Evolutionary conservation across 1,140 invertebrate genomes (phyloP), one percentile per base, ranked within the genome.

Genomic region (Oppia nitens): DNA sequence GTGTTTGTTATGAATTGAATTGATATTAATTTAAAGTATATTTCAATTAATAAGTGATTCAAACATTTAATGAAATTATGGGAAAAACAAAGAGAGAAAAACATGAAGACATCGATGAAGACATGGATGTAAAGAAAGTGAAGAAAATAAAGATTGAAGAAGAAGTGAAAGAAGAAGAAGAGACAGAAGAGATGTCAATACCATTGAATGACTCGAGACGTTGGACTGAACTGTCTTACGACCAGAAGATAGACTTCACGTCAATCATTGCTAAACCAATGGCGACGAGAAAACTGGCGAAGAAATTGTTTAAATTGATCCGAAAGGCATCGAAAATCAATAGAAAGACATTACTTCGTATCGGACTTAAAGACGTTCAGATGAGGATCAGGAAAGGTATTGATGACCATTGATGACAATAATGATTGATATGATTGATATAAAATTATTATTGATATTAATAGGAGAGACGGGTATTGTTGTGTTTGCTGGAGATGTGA

Each of bases 401-500:
- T 40, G 32, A 17, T 40, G 6, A 40, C 6, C 6, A 40, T 40
- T 40, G 32, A 40, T 40, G 6, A 40, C 32, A 40, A 40, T 40
- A 40, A 9, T 40, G 32, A 40, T 40, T 40, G 32, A 40, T 40
- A 40, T 40, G 6, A 40, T 40, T 40, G 32, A 40, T 40, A 63
- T 55, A 40, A 6, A 9, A 62, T 62, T 65, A 62, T 64, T 61
- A 60, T 77, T 78, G 47, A 71, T 88, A 69, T 62, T 45, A 9
- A 25, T 12, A 57, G 47, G 50, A 29, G 64, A 66, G 28, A 62
- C 40, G 27, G 65, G 85, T 26, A 74, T 96, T 51, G 83, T 88
- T 12, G 74, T 98, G 2, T 85, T 97, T 70, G 92, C 92, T 67
- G 94, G 93, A 6, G 90, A 97, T 75, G 87, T 95, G 26, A 83